phyloP scores from a whole-genome alignment of 2,113 vertebrate genomes.

The Crotalus tigris region DNA sequence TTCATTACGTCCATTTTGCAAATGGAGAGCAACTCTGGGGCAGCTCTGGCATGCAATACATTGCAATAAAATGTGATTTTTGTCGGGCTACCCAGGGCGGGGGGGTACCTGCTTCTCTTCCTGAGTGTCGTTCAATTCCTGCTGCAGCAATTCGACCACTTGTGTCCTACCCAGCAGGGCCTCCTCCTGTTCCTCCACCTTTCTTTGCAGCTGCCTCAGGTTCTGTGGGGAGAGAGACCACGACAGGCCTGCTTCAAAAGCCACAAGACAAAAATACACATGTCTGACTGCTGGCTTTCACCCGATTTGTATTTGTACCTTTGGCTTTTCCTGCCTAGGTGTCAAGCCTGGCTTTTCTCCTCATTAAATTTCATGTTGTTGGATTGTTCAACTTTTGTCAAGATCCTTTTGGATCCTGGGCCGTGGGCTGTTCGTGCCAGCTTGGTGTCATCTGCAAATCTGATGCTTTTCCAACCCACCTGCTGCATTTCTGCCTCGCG shows the following conservation, averaged over 20 bases:
- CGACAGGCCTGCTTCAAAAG: rapidly evolving
- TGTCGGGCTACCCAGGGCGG: rapidly evolving
- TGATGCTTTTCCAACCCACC: constrained; percentile 65
- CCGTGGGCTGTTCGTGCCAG: too few relatives aligned
- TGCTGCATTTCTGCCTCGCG: constrained; percentile 78
- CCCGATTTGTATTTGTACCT: too few relatives aligned
- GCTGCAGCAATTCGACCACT: constrained; percentile 85
- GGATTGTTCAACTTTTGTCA: too few relatives aligned
- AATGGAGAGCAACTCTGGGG: too few relatives aligned
- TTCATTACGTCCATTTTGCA: too few relatives aligned
- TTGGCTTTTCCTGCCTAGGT: too few relatives aligned
- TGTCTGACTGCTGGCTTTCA: background rate
- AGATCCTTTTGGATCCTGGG: too few relatives aligned
- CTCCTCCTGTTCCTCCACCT: constrained; percentile 82
- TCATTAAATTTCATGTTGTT: too few relatives aligned
- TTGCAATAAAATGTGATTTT: background rate
- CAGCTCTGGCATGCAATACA: background rate
- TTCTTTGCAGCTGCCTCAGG: constrained; percentile 72
- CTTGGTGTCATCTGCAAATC: too few relatives aligned
- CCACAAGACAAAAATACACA: background rate
- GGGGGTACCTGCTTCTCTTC: constrained; percentile 83
- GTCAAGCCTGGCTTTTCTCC: too few relatives aligned
- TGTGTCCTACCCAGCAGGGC: constrained; percentile 77
- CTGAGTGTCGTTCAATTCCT: constrained; percentile 79
- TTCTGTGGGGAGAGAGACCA: constrained; percentile 61